phyloP scores from a whole-genome alignment of 2,797 vertebrate genomes.

The Miichthys miiuy region DNA sequence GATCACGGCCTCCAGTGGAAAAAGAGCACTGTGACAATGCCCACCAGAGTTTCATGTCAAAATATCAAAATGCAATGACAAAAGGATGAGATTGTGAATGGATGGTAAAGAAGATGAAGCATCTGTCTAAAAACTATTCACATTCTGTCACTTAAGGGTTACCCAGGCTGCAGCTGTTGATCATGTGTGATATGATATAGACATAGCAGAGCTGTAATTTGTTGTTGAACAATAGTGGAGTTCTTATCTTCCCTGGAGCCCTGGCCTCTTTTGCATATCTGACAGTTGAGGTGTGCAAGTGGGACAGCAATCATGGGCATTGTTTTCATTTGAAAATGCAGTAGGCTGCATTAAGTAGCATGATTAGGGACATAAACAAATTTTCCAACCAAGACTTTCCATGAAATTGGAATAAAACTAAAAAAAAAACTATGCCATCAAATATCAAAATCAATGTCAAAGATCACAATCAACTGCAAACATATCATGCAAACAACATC shows the following conservation, averaged over 20 bases:
- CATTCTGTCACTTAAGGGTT: background rate
- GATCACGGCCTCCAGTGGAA: conserved; percentile 69
- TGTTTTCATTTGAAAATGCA: conserved; percentile 3
- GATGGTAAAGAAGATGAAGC: background rate
- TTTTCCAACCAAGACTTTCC: background rate
- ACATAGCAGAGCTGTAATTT: background rate
- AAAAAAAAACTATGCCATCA: background rate
- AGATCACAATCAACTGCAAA: conserved; percentile 13
- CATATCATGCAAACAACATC: conserved; percentile 40
- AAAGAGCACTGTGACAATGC: conserved; percentile 63
- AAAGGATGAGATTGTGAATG: conserved; percentile 19
- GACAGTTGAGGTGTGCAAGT: conserved; percentile 24
- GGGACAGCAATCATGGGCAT: conserved; percentile 19
- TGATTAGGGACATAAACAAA: background rate
- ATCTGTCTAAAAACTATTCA: conserved; percentile 10
- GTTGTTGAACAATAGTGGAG: background rate
- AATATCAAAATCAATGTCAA: background rate
- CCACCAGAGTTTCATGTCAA: conserved; percentile 28
- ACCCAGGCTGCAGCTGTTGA: background rate
- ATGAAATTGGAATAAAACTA: conserved; percentile 6
- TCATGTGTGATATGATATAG: conserved; percentile 4
- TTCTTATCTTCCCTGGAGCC: background rate
- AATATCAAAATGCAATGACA: conserved; percentile 28
- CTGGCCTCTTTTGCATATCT: conserved; percentile 13
- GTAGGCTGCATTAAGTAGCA: background rate